A percentile compares a stretch with the other conserved stretches of the same genome.
phyloP scores from a whole-genome alignment of 2,888 invertebrate species.

The Drosophila emarginata region DNA sequence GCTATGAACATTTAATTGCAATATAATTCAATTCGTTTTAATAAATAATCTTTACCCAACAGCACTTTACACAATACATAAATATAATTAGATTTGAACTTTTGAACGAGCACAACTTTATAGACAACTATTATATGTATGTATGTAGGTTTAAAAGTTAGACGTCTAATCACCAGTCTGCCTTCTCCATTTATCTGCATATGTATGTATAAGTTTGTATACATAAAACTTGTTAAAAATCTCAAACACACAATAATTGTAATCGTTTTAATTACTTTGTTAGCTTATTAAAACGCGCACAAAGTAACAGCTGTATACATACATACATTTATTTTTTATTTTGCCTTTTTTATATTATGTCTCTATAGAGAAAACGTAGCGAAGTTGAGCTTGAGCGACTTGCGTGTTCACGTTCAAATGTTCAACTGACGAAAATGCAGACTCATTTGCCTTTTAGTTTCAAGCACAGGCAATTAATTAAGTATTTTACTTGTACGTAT shows the following conservation, averaged over 20 bases:
- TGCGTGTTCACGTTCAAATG: constrained; percentile 67
- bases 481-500: constrained; percentile 50
- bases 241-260: constrained; percentile 18
- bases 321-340: constrained; percentile 14
- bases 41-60: constrained; percentile 10
- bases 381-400: constrained; percentile 45
- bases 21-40: background rate
- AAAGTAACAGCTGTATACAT: constrained; percentile 20
- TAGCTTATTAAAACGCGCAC: constrained; percentile 16
- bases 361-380: background rate
- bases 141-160: constrained; percentile 13
- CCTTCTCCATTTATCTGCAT: constrained; percentile 8
- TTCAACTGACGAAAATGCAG: constrained; percentile 67
- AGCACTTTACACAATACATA: constrained; percentile 29
- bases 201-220: background rate
- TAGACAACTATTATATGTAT: constrained; percentile 24
- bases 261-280: constrained; percentile 11
- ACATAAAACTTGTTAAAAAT: constrained; percentile 31
- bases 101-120: constrained; percentile 43
- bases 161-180: constrained; percentile 27
- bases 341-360: constrained; percentile 24
- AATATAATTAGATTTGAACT: constrained; percentile 54
- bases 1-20: background rate
- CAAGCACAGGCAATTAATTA: constrained; percentile 65
- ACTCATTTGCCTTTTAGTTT: constrained; percentile 62